Conservation (phyloP, 2,888 invertebrate species). For the Geophilus truncorum region DNA sequence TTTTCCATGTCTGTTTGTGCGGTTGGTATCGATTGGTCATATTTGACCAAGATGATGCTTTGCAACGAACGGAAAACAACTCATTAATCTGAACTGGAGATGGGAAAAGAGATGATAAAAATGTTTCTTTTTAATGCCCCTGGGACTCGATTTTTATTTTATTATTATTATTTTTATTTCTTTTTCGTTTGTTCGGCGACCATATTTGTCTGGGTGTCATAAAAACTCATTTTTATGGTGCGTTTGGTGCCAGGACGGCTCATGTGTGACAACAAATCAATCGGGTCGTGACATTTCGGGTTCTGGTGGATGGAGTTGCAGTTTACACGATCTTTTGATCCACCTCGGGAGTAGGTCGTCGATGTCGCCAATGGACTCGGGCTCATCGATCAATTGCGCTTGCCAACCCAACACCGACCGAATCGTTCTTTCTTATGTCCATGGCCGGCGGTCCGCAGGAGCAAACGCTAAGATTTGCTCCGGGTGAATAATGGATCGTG, state of each 20-base stretch:
- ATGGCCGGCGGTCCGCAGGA: not conserved
- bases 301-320: constrained; percentile 4
- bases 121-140: no score
- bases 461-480: not conserved
- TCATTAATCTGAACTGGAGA: no score
- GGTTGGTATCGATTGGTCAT: no score
- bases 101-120: no score
- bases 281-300: constrained; percentile 15
- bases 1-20: no score
- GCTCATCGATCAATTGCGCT: not conserved
- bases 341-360: not conserved
- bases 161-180: not conserved
- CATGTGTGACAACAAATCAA: constrained; percentile 20
- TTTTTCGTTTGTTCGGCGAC: not conserved
- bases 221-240: not conserved
- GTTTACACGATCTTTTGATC: constrained; percentile 20
- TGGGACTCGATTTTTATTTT: no score
- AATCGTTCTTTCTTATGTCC: not conserved
- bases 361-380: not conserved
- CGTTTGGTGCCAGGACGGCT: constrained; percentile 12
- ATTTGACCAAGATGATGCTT: no score
- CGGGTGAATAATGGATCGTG: not conserved
- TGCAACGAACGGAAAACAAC: no score
- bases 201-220: not conserved
- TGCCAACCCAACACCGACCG: not conserved